Evolutionary conservation across 2,113 vertebrate species (phyloP).

Genomic region (Drymodes brunneopygia): DNA sequence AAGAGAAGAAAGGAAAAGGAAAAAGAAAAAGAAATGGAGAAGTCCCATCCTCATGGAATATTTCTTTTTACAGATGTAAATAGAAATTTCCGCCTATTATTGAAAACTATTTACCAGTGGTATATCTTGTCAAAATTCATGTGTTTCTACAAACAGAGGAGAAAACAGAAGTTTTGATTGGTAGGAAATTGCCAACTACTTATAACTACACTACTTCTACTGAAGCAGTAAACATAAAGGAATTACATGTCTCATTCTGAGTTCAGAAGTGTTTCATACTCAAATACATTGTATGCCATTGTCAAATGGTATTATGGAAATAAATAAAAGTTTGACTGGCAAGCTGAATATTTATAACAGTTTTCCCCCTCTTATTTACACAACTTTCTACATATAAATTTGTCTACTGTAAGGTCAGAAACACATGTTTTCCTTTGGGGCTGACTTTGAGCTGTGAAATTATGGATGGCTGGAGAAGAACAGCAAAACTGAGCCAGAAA

Average conservation of each 20-base stretch:
- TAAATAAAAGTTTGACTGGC: background rate
- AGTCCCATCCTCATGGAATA: background rate
- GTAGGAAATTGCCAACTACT: background rate
- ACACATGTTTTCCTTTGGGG: background rate
- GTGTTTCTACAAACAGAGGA: background rate
- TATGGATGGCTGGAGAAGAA: background rate
- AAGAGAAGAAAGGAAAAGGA: background rate
- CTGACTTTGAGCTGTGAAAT: background rate
- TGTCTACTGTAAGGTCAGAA: background rate
- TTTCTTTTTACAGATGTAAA: background rate
- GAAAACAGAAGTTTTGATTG: background rate
- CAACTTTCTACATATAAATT: background rate
- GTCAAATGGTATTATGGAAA: background rate
- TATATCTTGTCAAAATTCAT: background rate
- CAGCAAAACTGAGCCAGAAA: background rate
- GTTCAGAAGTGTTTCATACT: background rate
- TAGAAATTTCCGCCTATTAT: background rate
- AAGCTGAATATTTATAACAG: background rate
- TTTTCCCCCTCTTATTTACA: rapidly evolving
- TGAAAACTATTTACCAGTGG: background rate
- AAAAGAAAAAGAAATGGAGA: background rate
- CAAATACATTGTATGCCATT: background rate
- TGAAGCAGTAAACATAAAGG: background rate
- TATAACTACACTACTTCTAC: background rate
- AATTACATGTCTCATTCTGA: background rate